Evolutionary conservation across 2,888 invertebrate genomes (phyloP), one percentile per base, ranked within the genome.

Genomic region (Thecocarcelia acutangulata): DNA sequence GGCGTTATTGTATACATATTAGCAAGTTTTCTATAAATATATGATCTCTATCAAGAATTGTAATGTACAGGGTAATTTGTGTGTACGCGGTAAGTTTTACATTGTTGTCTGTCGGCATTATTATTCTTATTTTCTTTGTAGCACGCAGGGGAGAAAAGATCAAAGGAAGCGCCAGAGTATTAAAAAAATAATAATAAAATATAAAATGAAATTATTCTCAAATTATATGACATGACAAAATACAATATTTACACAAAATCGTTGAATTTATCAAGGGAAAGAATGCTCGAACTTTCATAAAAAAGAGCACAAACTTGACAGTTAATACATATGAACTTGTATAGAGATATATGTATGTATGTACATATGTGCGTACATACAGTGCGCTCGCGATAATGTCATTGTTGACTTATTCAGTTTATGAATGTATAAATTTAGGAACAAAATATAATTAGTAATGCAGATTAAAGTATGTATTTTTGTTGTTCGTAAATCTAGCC

Each of bases 201-300:
- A 33, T 5, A 33, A 33, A 86, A 87, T 85, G 87, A 88, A 89
- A 88, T 89, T 88, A 90, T 90, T 89, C 89, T 89, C 89, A 89
- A 88, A 86, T 89, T 88, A 87, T 90, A 89, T 89, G 88, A 90
- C 90, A 90, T 90, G 90, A 90, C 90, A 90, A 90, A 90, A 90
- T 90, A 89, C 87, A 88, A 89, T 42, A 21, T 42, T n/a, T 13
- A 21, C 33, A 56, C 56, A 56, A 58, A 17, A 58, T 13, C 58
- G 21, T 21, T 40, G 58, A 21, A 21, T n/a, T 13, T 58, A 17
- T 6, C 40, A 40, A 58, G 40, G 40, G 40, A n/a, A n/a, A n/a
- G n/a, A n/a, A n/a, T n/a, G n/a, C n/a, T n/a, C n/a, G n/a, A n/a
- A 24, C 24, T 24, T 24, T 3, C 24, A 24, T 24, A 24, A 2